A percentile compares a stretch with the other conserved stretches of the same genome.
phyloP scores from a whole-genome alignment of 2,797 vertebrate species.

The Discoglossus pictus region DNA sequence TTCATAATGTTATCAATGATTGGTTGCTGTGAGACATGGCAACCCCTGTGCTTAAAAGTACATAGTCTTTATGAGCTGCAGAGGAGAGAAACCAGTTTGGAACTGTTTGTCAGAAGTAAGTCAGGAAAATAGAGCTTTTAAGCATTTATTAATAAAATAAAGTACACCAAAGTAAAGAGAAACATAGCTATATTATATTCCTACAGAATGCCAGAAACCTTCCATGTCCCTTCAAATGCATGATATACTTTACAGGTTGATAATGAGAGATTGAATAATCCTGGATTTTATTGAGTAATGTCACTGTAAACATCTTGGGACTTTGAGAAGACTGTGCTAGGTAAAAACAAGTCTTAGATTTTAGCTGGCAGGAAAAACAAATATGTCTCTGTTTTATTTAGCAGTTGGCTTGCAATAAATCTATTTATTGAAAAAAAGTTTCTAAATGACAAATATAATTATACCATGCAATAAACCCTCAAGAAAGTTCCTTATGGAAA shows the following conservation, averaged over 20 bases:
- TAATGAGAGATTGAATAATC: slow-evolving; percentile 30
- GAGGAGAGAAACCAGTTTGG: too few species aligned
- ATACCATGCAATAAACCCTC: slow-evolving; percentile 35
- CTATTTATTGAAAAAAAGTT: slow-evolving; percentile 46
- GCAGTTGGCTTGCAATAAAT: slow-evolving; percentile 45
- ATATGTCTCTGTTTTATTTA: slow-evolving; percentile 49
- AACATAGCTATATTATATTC: too few species aligned
- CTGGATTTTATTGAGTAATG: slow-evolving; percentile 30
- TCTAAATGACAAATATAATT: slow-evolving; percentile 49
- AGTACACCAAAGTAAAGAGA: too few species aligned
- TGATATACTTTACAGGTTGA: slow-evolving; percentile 28
- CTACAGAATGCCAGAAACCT: too few species aligned
- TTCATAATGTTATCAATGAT: too few species aligned
- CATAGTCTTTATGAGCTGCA: too few species aligned
- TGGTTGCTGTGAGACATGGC: too few species aligned
- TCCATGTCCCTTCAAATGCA: too few species aligned
- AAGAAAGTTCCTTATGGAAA: slow-evolving; percentile 42
- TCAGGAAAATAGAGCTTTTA: too few species aligned
- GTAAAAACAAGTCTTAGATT: slow-evolving; percentile 40
- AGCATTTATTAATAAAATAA: too few species aligned
- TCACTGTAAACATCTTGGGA: slow-evolving; percentile 41
- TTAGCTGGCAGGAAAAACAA: slow-evolving; percentile 47
- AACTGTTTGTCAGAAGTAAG: too few species aligned
- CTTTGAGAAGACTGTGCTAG: slow-evolving; percentile 38
- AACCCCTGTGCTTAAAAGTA: too few species aligned